phyloP scores from a whole-genome alignment of 2,888 invertebrate genomes.

The Tubulanus polymorphus region DNA sequence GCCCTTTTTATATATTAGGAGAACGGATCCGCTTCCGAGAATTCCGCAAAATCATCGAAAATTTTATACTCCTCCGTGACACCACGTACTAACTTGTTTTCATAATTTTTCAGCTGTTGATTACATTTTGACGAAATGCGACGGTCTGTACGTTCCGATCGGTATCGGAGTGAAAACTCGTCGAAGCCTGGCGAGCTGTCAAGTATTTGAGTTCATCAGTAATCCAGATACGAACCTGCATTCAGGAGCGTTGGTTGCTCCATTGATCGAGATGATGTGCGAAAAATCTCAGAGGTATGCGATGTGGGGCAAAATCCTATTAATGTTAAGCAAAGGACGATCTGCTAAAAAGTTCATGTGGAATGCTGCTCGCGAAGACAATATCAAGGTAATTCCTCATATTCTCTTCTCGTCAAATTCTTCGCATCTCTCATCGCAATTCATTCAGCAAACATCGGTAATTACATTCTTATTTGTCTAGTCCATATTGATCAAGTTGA shows the following conservation, averaged over 20 bases:
- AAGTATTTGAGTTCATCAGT: slow-evolving; percentile 9
- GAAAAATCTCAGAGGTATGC: slow-evolving; percentile 24
- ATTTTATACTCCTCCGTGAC: too few relatives aligned
- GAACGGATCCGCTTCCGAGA: too few relatives aligned
- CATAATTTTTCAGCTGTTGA: slow-evolving; percentile 30
- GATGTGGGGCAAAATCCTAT: slow-evolving; percentile 21
- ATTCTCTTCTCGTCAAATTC: too few relatives aligned
- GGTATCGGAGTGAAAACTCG: slow-evolving; percentile 34
- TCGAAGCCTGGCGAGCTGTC: slow-evolving; percentile 22
- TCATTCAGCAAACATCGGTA: too few relatives aligned
- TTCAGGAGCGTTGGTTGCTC: slow-evolving; percentile 20
- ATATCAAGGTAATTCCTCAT: slow-evolving; percentile 29
- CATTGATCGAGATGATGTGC: slow-evolving; percentile 27
- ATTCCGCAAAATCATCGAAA: too few relatives aligned
- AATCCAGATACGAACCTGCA: slow-evolving; percentile 6
- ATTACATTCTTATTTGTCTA: too few relatives aligned
- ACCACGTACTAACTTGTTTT: too few relatives aligned
- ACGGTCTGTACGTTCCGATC: slow-evolving; percentile 19
- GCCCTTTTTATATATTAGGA: too few relatives aligned
- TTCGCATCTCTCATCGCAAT: too few relatives aligned
- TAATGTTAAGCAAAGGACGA: slow-evolving; percentile 28
- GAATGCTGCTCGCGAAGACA: slow-evolving; percentile 20
- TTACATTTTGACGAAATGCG: slow-evolving; percentile 18
- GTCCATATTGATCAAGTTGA: too few relatives aligned
- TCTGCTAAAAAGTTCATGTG: slow-evolving; percentile 27